phyloP scores from a whole-genome alignment of 1,140 invertebrate genomes.

The Pogonomyrmex californicus region DNA sequence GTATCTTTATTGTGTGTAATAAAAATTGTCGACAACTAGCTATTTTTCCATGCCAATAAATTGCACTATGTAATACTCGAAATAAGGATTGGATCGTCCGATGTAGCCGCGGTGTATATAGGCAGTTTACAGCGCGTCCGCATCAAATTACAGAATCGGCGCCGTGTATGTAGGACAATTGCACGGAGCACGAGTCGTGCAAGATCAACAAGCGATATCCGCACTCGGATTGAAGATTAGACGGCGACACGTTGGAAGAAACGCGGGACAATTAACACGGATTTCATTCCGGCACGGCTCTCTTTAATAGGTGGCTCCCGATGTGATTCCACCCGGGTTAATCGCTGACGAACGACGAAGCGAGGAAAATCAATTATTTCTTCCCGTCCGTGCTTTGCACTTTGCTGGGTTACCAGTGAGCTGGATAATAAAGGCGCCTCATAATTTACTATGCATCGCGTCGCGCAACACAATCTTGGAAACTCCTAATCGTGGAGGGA shows the following conservation, averaged over 20 bases:
- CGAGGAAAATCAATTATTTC: slow-evolving; percentile 33
- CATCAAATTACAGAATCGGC: slow-evolving; percentile 17
- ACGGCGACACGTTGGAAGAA: background rate
- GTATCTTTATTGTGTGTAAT: background rate
- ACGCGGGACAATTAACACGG: slow-evolving; percentile 27
- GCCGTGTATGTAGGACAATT: slow-evolving; percentile 3
- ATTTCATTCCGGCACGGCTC: background rate
- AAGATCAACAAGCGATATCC: background rate
- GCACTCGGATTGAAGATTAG: slow-evolving; percentile 20
- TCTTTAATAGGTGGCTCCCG: slow-evolving; percentile 5
- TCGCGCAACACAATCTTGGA: slow-evolving; percentile 13
- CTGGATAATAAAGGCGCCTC: slow-evolving; percentile 6
- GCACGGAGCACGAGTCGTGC: background rate
- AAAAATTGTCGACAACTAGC: background rate
- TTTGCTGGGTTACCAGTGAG: slow-evolving; percentile 3
- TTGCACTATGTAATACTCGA: background rate
- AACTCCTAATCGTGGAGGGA: slow-evolving; percentile 15
- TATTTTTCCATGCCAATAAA: background rate
- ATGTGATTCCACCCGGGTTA: background rate
- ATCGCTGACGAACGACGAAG: slow-evolving; percentile 10
- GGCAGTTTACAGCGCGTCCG: background rate
- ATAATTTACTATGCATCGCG: slow-evolving; percentile 6
- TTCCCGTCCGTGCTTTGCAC: too few relatives aligned
- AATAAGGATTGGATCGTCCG: background rate
- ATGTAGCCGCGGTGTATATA: background rate